Percentiles rank a stretch among this genome's conserved stretches.
Conservation (phyloP, 2,797 vertebrate species). For the Bradypodion pumilum region DNA sequence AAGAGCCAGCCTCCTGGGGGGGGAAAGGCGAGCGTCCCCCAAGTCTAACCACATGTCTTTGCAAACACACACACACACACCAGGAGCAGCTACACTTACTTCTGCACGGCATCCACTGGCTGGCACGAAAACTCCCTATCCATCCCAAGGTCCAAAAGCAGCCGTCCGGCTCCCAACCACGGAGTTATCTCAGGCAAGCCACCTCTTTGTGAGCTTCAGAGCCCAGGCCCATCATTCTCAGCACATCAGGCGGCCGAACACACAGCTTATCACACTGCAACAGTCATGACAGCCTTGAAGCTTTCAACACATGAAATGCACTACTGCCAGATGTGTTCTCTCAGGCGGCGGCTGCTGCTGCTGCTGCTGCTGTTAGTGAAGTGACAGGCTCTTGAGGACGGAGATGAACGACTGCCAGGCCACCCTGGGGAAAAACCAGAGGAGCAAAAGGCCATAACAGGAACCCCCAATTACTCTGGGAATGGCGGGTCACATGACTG, state of each 20-base stretch:
- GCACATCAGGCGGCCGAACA: fast-evolving
- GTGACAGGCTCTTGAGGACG: background rate
- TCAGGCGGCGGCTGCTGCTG: no score
- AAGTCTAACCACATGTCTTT: no score
- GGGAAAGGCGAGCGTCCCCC: no score
- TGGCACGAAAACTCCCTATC: background rate
- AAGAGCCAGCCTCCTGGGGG: no score
- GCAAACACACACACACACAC: fast-evolving
- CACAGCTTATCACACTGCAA: background rate
- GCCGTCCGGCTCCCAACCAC: background rate
- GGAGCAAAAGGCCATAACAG: background rate
- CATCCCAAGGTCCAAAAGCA: background rate
- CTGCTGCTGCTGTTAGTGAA: no score
- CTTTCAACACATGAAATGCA: background rate
- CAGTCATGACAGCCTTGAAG: background rate
- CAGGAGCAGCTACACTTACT: background rate
- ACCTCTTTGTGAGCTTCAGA: no score
- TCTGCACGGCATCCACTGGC: background rate
- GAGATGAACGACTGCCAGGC: background rate
- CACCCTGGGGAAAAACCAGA: background rate
- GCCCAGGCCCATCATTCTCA: no score
- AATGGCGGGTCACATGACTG: background rate
- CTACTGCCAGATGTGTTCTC: background rate
- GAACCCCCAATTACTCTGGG: background rate
- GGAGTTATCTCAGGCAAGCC: no score